A percentile compares a stretch with the other conserved stretches of the same genome.
Conservation (phyloP, 2,113 vertebrate genomes). For the Sisor rabdophorus region DNA sequence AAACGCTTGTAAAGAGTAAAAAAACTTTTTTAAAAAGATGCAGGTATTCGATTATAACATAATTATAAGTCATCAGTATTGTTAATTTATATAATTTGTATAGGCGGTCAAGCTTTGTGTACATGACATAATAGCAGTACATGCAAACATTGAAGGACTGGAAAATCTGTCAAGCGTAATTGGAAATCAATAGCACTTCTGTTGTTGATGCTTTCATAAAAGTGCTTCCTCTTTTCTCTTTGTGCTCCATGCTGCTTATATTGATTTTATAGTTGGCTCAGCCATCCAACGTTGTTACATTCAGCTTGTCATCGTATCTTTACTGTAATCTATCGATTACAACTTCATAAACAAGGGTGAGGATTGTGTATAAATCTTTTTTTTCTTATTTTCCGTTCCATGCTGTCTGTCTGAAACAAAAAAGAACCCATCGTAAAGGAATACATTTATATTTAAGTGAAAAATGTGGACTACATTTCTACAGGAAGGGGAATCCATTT, state of each 20-base stretch:
- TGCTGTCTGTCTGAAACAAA: neutral
- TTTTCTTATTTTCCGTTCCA: neutral
- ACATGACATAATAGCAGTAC: neutral
- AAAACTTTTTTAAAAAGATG: neutral
- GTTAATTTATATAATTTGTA: neutral
- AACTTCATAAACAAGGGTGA: constrained; percentile 11
- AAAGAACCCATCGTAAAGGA: no score
- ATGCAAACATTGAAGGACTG: neutral
- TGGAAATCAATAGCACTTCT: constrained; percentile 50
- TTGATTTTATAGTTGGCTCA: constrained; percentile 43
- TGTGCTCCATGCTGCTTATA: constrained; percentile 22
- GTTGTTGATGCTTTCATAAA: constrained; percentile 47
- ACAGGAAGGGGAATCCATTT: neutral
- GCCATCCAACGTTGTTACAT: constrained; percentile 11
- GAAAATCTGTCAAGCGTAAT: constrained; percentile 12
- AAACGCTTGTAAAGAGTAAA: neutral
- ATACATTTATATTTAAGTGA: neutral
- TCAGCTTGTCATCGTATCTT: constrained; percentile 28
- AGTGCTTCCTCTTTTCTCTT: constrained; percentile 8
- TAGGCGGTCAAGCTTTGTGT: neutral
- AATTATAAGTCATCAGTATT: neutral
- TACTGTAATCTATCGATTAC: constrained; percentile 29
- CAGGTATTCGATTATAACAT: neutral
- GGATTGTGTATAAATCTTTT: neutral
- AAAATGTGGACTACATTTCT: neutral